Conservation (phyloP, 2,113 vertebrate genomes). For the Phylloscopus trochiloides region DNA sequence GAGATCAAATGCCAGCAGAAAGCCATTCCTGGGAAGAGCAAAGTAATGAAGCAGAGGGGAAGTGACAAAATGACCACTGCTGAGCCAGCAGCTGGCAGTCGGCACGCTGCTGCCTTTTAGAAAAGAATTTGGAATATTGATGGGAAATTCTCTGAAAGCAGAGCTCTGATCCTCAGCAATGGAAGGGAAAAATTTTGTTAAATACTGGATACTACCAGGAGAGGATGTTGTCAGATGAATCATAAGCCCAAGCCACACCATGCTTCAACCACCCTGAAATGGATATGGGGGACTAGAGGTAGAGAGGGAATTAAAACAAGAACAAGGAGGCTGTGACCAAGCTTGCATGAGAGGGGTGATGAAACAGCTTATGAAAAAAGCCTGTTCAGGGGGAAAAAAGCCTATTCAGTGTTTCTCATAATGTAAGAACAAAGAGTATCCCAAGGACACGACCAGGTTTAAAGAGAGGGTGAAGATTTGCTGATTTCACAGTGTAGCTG, state of each 20-base stretch:
- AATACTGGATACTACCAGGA: not conserved
- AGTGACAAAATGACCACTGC: not conserved
- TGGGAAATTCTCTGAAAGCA: not conserved
- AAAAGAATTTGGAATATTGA: not conserved
- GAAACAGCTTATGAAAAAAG: not conserved
- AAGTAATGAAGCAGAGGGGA: not conserved
- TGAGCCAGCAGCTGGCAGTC: not conserved
- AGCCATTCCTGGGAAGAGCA: not conserved
- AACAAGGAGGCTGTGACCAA: not conserved
- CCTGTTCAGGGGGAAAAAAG: not conserved
- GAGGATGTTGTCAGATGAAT: not conserved
- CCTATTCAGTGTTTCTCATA: not conserved
- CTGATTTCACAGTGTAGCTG: not conserved
- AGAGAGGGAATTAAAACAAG: not conserved
- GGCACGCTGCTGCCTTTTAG: not conserved
- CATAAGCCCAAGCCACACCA: not conserved
- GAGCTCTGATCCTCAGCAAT: not conserved
- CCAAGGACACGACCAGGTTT: not conserved
- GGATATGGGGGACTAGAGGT: not conserved
- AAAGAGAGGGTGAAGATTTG: not conserved
- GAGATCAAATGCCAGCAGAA: not conserved
- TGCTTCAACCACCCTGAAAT: not conserved
- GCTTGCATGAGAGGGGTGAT: not conserved
- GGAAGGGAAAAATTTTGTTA: not conserved
- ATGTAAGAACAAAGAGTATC: not conserved